Evolutionary conservation across 1,140 invertebrate species (phyloP), one percentile per base, ranked within the genome.

Genomic region (Onthophagus taurus): DNA sequence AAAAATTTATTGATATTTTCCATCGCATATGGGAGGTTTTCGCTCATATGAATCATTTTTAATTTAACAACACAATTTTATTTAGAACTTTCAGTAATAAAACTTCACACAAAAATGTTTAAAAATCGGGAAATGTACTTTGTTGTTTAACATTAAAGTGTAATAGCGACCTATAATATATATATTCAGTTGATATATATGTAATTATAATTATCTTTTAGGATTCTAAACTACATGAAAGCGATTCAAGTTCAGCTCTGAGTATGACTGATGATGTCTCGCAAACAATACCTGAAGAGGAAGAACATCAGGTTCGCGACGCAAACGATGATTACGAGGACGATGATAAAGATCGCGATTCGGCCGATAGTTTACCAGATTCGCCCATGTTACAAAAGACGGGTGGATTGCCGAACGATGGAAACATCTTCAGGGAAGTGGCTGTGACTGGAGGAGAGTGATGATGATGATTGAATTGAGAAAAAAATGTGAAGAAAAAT

Each of bases 251-350:
- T 12, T 29, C 37, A 39, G 17, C 35, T 13, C 7, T 38, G 17
- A 31, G 24, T 36, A 2, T 41, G 13, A 3, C 38, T 29, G 58
- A 60, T 48, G 58, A 58, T 49, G 54, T 58, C 2, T 50, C 60
- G 4, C 49, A 61, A 49, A 60, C 60, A 2, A 62, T 61, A 13
- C 51, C 34, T 8, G 58, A 61, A 48, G 60, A 63, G 41, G 60
- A 63, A 33, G 59, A 61, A 44, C 55, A 58, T 12, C 42, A 47
- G 42, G 49, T 51, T 7, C 44, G 45, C 23, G 43, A 33, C 13
- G 45, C 19, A 7, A 31, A 33, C 46, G 33, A 50, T 13, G 37
- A 42, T 23, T 7, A 20, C 39, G 9, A 31, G 35, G 49, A 49
- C 29, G 44, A 50, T 26, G 29, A 20, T 18, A 31, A 26, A 26